These are phyloP conservation scores for Sesamia nonagrioides DNA, from an alignment of 1,140 invertebrate genomes.

Conservation along the genomic window DNA sequence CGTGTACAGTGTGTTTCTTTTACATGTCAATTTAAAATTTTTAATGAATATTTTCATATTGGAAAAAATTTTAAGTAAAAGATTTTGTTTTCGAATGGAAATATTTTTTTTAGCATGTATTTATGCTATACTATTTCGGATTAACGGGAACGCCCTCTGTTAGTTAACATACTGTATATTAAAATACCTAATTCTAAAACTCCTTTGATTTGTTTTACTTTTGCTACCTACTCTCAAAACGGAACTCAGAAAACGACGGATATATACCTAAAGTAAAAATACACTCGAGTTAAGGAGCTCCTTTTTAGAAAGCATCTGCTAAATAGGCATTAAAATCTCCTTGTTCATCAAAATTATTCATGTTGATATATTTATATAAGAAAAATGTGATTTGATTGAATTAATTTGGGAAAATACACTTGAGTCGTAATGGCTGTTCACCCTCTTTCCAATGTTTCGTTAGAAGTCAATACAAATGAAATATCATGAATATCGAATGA, in stretches of 20 bases:
- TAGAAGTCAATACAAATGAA: conserved; percentile 57
- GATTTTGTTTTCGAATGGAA: no score
- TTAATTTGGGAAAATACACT: conserved; percentile 22
- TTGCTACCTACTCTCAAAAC: not conserved
- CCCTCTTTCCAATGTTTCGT: conserved; percentile 53
- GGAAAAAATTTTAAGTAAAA: no score
- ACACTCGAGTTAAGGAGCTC: conserved; percentile 2
- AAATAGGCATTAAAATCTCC: conserved; percentile 13
- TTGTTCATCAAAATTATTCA: conserved; percentile 21
- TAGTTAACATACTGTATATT: no score
- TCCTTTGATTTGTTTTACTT: not conserved
- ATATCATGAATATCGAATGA: conserved; percentile 71
- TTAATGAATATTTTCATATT: no score
- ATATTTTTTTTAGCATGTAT: no score
- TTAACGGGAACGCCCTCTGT: no score
- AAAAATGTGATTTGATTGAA: conserved; percentile 25
- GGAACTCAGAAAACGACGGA: not conserved
- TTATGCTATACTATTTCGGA: no score
- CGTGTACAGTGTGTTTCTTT: no score
- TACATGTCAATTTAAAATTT: no score
- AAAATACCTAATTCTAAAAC: not conserved
- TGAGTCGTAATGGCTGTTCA: conserved; percentile 49
- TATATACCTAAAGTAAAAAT: not conserved
- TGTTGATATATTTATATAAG: conserved; percentile 11
- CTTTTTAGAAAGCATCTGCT: not conserved